Conservation (phyloP, 2,888 invertebrate genomes). For the Lacanobia wlatinum region DNA sequence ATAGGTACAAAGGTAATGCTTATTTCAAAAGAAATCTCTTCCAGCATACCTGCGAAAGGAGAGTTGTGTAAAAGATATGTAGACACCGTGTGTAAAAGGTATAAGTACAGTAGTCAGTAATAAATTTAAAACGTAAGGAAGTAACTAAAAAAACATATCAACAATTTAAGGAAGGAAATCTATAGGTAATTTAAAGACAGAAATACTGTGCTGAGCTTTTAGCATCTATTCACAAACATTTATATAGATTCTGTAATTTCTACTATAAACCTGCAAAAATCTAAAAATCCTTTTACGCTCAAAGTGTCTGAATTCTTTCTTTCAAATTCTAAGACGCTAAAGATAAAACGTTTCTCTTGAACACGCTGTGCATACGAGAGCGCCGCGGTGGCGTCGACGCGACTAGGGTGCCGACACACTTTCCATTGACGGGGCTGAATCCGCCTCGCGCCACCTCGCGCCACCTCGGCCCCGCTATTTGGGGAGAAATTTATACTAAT, state of each 20-base stretch:
- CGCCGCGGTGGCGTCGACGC: conserved; percentile 79
- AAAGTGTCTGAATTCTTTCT: conserved; percentile 53
- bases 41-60: too few relatives aligned
- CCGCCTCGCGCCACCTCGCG: conserved; percentile 72
- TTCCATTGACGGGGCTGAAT: conserved; percentile 85
- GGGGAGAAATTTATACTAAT: conserved; percentile 69
- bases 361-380: conserved; percentile 64
- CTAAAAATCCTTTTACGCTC: conserved; percentile 46
- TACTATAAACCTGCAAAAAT: conserved; percentile 12
- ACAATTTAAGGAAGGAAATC: not conserved
- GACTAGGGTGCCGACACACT: conserved; percentile 88
- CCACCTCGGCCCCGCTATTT: conserved; percentile 67
- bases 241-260: not conserved
- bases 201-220: not conserved
- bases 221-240: not conserved
- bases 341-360: conserved; percentile 56
- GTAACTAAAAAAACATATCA: not conserved
- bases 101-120: too few relatives aligned
- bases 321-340: conserved; percentile 52
- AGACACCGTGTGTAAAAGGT: too few relatives aligned
- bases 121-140: too few relatives aligned
- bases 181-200: not conserved
- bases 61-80: too few relatives aligned
- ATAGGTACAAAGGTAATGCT: too few relatives aligned
- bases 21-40: too few relatives aligned